Percentiles rank a stretch among this genome's conserved stretches.
These are phyloP conservation scores for Acrocephalus kingi DNA, from an alignment of 2,113 vertebrate species.

Conservation along the genomic window DNA sequence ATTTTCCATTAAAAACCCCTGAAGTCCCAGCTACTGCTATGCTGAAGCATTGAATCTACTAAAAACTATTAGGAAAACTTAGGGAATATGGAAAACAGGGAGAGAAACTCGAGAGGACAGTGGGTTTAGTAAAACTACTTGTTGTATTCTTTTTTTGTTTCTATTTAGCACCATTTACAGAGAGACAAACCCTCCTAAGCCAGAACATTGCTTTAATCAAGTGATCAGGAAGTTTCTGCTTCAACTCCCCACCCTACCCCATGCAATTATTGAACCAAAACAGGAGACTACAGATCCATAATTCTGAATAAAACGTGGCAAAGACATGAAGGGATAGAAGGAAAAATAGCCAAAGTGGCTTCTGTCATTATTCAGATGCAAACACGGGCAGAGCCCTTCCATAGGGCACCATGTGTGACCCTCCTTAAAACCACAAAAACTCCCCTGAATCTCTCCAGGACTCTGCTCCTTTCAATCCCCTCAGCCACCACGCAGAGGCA, in stretches of 20 bases:
- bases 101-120: conserved; percentile 24
- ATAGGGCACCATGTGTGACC: not conserved
- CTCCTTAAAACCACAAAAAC: not conserved
- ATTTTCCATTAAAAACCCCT: not conserved
- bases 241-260: not conserved
- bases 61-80: not conserved
- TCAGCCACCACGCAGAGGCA: conserved; percentile 46
- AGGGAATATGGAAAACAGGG: not conserved
- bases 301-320: not conserved
- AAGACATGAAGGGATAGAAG: not conserved
- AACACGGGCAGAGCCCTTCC: not conserved
- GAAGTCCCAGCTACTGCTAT: not conserved
- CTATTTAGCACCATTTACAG: not conserved
- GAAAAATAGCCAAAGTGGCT: not conserved
- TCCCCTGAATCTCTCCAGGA: not conserved
- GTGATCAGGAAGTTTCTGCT: not conserved
- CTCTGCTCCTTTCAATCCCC: conserved; percentile 22
- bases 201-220: not conserved
- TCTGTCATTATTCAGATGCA: not conserved
- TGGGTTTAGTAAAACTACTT: not conserved
- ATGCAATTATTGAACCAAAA: not conserved
- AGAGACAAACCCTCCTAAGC: not conserved
- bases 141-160: not conserved
- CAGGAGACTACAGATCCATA: not conserved
- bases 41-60: not conserved